Percentiles rank a stretch among this genome's conserved stretches.
phyloP scores from a whole-genome alignment of 2,888 invertebrate genomes.

The Idaea straminata region DNA sequence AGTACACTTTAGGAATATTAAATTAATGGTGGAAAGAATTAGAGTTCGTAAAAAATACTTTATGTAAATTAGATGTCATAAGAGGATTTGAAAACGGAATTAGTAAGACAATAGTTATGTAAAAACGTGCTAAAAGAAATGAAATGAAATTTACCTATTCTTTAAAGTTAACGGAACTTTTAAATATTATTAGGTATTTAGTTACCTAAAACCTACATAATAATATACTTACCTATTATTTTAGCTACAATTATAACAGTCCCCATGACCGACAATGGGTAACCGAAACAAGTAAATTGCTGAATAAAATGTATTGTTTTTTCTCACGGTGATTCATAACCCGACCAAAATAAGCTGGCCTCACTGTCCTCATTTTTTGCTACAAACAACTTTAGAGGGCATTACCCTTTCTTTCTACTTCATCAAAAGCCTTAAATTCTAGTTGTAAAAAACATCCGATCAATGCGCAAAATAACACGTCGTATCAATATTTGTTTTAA shows the following conservation, averaged over 20 bases:
- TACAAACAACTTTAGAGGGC: slow-evolving; percentile 77
- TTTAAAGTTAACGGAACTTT: too few relatives aligned
- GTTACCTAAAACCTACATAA: not conserved
- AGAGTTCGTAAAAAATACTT: too few relatives aligned
- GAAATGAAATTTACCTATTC: too few relatives aligned
- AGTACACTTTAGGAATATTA: slow-evolving; percentile 7
- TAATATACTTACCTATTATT: not conserved
- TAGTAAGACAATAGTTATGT: too few relatives aligned
- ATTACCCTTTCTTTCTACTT: slow-evolving; percentile 67
- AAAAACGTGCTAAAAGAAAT: too few relatives aligned
- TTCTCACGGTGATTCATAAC: slow-evolving; percentile 76
- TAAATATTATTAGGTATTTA: not conserved
- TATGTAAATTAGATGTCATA: too few relatives aligned
- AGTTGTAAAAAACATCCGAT: slow-evolving; percentile 42
- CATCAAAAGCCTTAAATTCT: slow-evolving; percentile 63
- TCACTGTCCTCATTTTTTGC: slow-evolving; percentile 77
- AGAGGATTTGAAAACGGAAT: too few relatives aligned
- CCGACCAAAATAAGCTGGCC: slow-evolving; percentile 73
- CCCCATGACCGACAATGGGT: not conserved
- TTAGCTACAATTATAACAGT: slow-evolving; percentile 1
- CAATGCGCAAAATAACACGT: not conserved
- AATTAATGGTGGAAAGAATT: slow-evolving; percentile 15
- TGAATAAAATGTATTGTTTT: slow-evolving; percentile 63
- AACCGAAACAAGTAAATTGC: slow-evolving; percentile 32
- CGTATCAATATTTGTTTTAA: not conserved